phyloP scores from a whole-genome alignment of 1,140 invertebrate genomes.

The Drosophila setifemur region DNA sequence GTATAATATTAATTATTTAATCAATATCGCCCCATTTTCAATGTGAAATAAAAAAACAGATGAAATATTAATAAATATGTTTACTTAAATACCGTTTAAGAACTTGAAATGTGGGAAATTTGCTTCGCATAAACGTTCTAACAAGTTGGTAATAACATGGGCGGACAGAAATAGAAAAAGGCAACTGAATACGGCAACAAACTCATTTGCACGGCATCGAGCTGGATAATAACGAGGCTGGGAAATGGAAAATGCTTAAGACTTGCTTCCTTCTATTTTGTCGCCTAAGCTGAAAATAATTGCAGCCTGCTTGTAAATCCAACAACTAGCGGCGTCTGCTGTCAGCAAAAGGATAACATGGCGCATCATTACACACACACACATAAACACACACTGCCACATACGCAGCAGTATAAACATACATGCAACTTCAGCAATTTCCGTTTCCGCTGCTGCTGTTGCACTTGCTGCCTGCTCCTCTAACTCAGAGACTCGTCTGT shows the following conservation, averaged over 20 bases:
- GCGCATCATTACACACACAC: slow-evolving; percentile 70
- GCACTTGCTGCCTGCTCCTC: slow-evolving; percentile 31
- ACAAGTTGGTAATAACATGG: slow-evolving; percentile 33
- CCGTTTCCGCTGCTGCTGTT: slow-evolving; percentile 69
- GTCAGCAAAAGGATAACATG: slow-evolving; percentile 70
- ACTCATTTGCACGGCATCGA: slow-evolving; percentile 57
- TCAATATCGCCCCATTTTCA: no score
- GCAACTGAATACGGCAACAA: slow-evolving; percentile 40
- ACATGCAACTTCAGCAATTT: slow-evolving; percentile 77
- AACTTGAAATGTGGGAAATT: no score
- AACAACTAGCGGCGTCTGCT: slow-evolving; percentile 65
- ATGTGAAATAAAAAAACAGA: no score
- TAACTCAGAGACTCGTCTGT: slow-evolving; percentile 33
- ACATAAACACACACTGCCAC: background rate
- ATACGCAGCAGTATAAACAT: background rate
- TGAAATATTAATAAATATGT: no score
- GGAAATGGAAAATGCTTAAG: slow-evolving; percentile 70
- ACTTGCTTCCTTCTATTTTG: slow-evolving; percentile 82
- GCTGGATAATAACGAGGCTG: slow-evolving; percentile 59
- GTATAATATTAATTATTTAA: no score
- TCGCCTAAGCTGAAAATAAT: slow-evolving; percentile 83
- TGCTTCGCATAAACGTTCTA: no score
- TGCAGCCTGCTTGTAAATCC: slow-evolving; percentile 78
- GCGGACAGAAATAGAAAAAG: background rate
- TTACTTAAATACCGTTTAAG: no score